Evolutionary conservation across 2,113 vertebrate species (phyloP).

Genomic region (Hydropotes inermis): DNA sequence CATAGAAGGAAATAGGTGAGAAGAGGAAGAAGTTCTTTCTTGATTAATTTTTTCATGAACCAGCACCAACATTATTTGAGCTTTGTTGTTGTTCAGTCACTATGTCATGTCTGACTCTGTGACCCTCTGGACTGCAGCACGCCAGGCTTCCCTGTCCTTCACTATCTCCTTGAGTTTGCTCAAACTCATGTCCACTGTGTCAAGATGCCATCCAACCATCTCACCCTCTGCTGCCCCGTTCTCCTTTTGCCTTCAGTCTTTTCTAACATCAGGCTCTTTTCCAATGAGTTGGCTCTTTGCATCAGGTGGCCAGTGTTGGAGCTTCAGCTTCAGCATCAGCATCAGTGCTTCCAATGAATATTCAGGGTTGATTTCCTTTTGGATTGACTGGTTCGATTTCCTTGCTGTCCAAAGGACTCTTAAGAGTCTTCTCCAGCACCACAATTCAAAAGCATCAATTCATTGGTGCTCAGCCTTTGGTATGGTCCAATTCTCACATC

Average conservation of each 20-base stretch:
- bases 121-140: neutral
- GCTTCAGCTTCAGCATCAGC: neutral
- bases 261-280: neutral
- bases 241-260: neutral
- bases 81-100: neutral
- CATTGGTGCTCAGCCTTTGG: neutral
- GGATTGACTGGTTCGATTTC: neutral
- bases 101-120: neutral
- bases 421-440: neutral
- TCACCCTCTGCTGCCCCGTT: neutral
- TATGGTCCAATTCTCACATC: neutral
- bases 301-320: neutral
- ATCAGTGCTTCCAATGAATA: neutral
- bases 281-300: neutral
- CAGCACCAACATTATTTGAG: neutral
- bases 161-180: neutral
- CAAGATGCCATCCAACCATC: neutral
- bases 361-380: neutral
- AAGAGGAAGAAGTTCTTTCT: neutral
- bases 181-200: neutral
- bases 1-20: neutral
- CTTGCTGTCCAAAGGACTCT: neutral
- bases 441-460: neutral
- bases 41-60: neutral
- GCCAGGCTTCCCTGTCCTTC: neutral